Evolutionary conservation across 2,113 vertebrate species (phyloP).

Genomic region (Pithys albifrons): DNA sequence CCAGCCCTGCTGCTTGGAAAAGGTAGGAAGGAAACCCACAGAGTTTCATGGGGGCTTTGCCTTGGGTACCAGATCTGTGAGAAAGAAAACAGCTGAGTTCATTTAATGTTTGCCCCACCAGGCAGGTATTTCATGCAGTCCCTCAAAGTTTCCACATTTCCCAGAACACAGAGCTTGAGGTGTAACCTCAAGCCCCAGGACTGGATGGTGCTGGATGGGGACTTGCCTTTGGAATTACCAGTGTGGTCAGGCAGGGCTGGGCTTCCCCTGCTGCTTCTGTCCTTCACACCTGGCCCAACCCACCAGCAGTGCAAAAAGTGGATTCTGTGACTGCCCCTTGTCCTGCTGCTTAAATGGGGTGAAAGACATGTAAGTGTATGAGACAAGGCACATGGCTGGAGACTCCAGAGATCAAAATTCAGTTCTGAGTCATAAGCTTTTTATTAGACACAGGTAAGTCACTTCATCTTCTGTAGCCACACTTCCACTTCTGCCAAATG

Average conservation of each 20-base stretch:
- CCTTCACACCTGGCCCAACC: not conserved
- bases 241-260: not conserved
- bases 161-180: not conserved
- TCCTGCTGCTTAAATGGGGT: not conserved
- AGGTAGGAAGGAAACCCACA: not conserved
- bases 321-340: not conserved
- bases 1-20: not conserved
- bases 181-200: not conserved
- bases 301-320: not conserved
- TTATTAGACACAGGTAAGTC: not conserved
- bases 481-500: not conserved
- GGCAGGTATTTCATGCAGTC: not conserved
- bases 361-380: not conserved
- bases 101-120: not conserved
- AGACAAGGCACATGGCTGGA: accelerated
- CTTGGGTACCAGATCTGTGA: not conserved
- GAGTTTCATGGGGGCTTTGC: not conserved
- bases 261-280: not conserved
- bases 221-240: not conserved
- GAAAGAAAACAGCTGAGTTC: not conserved
- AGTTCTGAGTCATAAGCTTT: not conserved
- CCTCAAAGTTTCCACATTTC: not conserved
- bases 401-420: not conserved
- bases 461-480: not conserved
- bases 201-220: not conserved